Base-by-base conservation (phyloP, 2,113 vertebrate genomes). In the Himantopus leucocephalus region DNA sequence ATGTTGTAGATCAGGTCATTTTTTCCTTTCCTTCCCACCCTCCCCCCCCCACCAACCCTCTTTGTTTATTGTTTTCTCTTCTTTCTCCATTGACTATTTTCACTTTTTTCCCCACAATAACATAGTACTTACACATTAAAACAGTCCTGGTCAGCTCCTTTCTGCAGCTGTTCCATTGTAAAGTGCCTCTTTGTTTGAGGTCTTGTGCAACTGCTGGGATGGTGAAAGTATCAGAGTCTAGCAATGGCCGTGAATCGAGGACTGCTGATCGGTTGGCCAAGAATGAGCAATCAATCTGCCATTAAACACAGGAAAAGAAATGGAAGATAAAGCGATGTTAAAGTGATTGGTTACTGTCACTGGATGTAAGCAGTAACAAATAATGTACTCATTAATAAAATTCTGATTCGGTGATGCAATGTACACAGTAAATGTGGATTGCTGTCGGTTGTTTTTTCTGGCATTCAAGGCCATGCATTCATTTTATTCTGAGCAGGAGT, bases 91-190 rank as follows among this genome's bases (percentile, higher is more conserved):
- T 68, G 52, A 58, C 76, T 95, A 21, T 94, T 95, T 93, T 87
- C 24, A 90, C 6, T 88, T 88, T 92, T 58, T 81, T 45, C 39
- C 12, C 16, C 34, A 29, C 90, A 88, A 67, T 77, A 92, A 68
- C 48, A 5, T 85, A 76, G 66, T 81, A 50, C 72, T 94, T 78
- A 34, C 0, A 4, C 84, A 75, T 88, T 77, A 88, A 80, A 87
- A 63, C 84, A 80, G 83, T 80, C 47, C 83, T 93, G 87, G 35
- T 93, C 93, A 96, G 86, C 67, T 81, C 64, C 80, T 86, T 94
- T 90, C 80, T 95, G 92, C 93, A 96, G 94, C 96, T 96, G 91
- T 88, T 95, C 53, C 41, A 41, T 67, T 95, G 67, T 80, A 47
- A 92, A 96, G 21, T 45, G 83, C 52, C n/a, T 94, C 92, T 92